Conservation (phyloP, 1,140 invertebrate species). For the Polypedilum vanderplanki region DNA sequence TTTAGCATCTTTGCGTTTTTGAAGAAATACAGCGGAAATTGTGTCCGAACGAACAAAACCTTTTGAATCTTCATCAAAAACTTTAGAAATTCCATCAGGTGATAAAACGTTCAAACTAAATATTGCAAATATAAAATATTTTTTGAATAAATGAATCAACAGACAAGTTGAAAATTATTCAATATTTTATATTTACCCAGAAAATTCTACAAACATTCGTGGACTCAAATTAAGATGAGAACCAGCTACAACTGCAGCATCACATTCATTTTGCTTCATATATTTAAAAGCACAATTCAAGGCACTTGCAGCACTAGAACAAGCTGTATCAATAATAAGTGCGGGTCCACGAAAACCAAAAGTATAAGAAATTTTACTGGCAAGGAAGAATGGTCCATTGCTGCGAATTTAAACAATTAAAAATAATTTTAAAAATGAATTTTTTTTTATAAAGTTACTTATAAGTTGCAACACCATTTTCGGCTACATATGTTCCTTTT, state of each 20-base stretch:
- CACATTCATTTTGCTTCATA: slow-evolving; percentile 45
- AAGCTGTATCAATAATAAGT: slow-evolving; percentile 90
- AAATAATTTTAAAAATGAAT: too few species aligned
- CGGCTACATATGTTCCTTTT: too few species aligned
- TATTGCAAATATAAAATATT: too few species aligned
- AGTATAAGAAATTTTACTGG: slow-evolving; percentile 90
- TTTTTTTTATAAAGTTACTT: too few species aligned
- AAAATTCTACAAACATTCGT: slow-evolving; percentile 80
- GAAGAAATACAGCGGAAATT: slow-evolving; percentile 70
- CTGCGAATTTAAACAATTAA: too few species aligned
- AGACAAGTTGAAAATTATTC: not conserved
- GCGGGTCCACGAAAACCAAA: slow-evolving; percentile 90
- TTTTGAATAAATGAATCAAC: not conserved
- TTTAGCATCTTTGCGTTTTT: slow-evolving; percentile 64
- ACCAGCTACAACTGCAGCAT: slow-evolving; percentile 87
- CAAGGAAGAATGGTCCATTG: too few species aligned
- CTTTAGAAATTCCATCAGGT: slow-evolving; percentile 70
- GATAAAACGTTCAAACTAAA: not conserved
- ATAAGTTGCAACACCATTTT: too few species aligned
- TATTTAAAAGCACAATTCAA: too few species aligned
- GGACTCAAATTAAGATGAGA: slow-evolving; percentile 78
- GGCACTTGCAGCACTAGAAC: slow-evolving; percentile 71
- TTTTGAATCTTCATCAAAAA: slow-evolving; percentile 77
- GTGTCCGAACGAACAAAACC: slow-evolving; percentile 89
- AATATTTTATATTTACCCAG: too few species aligned